A percentile compares a stretch with the other conserved stretches of the same genome.
These are phyloP conservation scores for Pectinophora gossypiella DNA, from an alignment of 1,140 invertebrate genomes.

Conservation along the genomic window DNA sequence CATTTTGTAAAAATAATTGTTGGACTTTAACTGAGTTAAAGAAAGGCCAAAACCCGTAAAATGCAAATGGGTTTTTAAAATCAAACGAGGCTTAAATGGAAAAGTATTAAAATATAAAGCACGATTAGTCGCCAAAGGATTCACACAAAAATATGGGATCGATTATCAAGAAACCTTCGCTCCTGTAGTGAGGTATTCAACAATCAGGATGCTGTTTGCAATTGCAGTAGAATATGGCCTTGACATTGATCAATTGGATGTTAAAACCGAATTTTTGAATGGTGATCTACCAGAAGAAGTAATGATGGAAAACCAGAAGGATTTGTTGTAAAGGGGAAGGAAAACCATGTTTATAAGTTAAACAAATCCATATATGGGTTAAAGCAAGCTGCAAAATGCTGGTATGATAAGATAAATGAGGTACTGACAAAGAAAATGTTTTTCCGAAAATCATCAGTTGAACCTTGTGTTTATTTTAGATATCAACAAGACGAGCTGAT, in stretches of 20 bases:
- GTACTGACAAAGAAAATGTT: slow-evolving; percentile 15
- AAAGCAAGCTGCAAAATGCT: slow-evolving; percentile 13
- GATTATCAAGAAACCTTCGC: slow-evolving; percentile 42
- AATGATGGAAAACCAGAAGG: slow-evolving; percentile 8
- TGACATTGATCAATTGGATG: slow-evolving; percentile 1
- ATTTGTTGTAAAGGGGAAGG: slow-evolving; percentile 8
- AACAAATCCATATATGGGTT: slow-evolving; percentile 18
- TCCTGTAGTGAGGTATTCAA: slow-evolving; percentile 37
- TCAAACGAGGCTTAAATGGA: slow-evolving; percentile 23
- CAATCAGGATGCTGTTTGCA: slow-evolving; percentile 24
- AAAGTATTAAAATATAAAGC: slow-evolving; percentile 45
- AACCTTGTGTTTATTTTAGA: slow-evolving; percentile 31
- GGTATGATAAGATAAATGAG: slow-evolving; percentile 17
- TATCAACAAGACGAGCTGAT: slow-evolving; percentile 16
- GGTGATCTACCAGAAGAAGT: background rate
- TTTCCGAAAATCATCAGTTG: slow-evolving; percentile 23
- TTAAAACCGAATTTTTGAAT: background rate
- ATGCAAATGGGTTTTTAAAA: slow-evolving; percentile 46
- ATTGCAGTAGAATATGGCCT: slow-evolving; percentile 22
- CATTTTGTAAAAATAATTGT: slow-evolving; percentile 29
- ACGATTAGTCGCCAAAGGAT: slow-evolving; percentile 52
- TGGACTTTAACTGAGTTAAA: slow-evolving; percentile 28
- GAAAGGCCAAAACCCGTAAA: slow-evolving; percentile 24
- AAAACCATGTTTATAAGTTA: slow-evolving; percentile 15
- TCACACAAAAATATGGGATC: slow-evolving; percentile 32